These are phyloP conservation scores for Drosophila aff. DNA, from an alignment of 1,140 invertebrate genomes.

Conservation along the genomic window DNA sequence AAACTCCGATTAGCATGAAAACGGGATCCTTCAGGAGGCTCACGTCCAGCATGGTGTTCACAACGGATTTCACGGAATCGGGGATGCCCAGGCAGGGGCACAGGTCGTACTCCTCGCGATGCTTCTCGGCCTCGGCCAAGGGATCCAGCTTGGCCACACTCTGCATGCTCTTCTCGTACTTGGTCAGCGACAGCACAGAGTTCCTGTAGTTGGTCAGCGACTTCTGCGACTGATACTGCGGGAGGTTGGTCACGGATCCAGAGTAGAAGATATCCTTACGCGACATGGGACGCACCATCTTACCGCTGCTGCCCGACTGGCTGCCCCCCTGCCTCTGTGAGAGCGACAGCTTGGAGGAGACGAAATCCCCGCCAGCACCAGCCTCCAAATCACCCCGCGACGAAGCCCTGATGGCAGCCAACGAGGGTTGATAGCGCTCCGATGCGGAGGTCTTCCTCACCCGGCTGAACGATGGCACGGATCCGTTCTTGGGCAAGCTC, in stretches of 20 bases:
- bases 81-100: constrained; percentile 93
- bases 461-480: constrained; percentile 94
- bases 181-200: constrained; percentile 92
- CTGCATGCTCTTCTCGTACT: constrained; percentile 88
- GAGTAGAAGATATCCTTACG: constrained; percentile 99
- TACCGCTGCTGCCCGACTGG: constrained; percentile 52
- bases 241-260: constrained; percentile 95
- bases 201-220: constrained; percentile 94
- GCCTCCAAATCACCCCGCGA: constrained; percentile 88
- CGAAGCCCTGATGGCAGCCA: constrained; percentile 90
- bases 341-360: constrained; percentile 86
- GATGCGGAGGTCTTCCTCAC: constrained; percentile 92
- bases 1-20: constrained; percentile 96
- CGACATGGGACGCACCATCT: constrained; percentile 95
- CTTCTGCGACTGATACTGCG: constrained; percentile 96
- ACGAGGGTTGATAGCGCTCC: constrained; percentile 91
- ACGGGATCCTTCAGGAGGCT: constrained; percentile 95
- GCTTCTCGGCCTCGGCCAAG: constrained; percentile 88
- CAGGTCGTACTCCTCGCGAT: constrained; percentile 89
- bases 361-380: constrained; percentile 84
- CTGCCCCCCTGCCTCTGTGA: constrained; percentile 72
- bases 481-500: constrained; percentile 93
- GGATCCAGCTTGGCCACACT: constrained; percentile 78
- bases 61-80: constrained; percentile 92
- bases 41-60: constrained; percentile 97